Evolutionary conservation across 2,888 invertebrate genomes (phyloP), one percentile per base, ranked within the genome.

Genomic region (Dorcus hopei): DNA sequence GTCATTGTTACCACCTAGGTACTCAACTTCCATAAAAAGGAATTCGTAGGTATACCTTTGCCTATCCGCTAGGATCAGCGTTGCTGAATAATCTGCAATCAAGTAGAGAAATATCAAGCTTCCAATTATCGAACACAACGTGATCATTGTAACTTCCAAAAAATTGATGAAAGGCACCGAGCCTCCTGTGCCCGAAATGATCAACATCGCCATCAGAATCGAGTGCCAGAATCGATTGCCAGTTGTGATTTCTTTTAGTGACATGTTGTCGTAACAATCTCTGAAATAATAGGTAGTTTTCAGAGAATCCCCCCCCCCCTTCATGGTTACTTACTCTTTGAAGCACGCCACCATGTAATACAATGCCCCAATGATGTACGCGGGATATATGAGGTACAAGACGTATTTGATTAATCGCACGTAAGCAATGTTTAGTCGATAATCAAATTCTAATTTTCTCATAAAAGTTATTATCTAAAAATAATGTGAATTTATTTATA

Each of bases 1-100:
- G 16, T 14, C 2, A 45, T 19, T 4, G 1, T 11, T n/a, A 45
- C 9, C n/a, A 42, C 7, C 14, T n/a, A n/a, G n/a, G n/a, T 1
- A 42, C 2, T 42, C 42, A 42, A 5, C 14, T 11, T 4, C 42
- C 14, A 9, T 41, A 14, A 6, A 6, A 9, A 45, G 14, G 3
- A 3, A 40, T 2, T n/a, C 2, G 3, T 14, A 14, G 14, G 14
- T 9, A 9, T 9, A 19, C 45, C 45, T 45, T 19, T 45, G 19
- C n/a, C 64, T 61, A 26, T 62, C 61, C 8, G 61, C 59, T 33
- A 70, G 54, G 49, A 66, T 65, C n/a, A 70, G 51, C 1, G 68
- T 68, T 11, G 69, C 68, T 33, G 68, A 64, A 53, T 61, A 70
- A 56, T 70, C 69, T 5, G 65, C 64, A 1, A 68, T 63, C 38